Evolutionary conservation across 2,797 vertebrate genomes (phyloP).

Genomic region (Cryptoprocta ferox): DNA sequence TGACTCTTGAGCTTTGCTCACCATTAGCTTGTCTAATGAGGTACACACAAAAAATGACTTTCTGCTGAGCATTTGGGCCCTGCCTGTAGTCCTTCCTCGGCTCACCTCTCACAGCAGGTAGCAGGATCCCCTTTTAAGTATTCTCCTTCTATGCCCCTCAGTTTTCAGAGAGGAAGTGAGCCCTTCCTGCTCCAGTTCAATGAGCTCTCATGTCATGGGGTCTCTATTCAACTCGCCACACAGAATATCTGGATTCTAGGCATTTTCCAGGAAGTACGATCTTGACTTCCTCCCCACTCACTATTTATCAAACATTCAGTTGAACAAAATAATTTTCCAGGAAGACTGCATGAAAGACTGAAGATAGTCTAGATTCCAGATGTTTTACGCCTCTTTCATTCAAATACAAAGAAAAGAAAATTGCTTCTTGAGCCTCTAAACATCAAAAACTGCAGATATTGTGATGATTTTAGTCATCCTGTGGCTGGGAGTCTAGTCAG

Average conservation of each 20-base stretch:
- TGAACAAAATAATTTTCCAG: slow-evolving; percentile 17
- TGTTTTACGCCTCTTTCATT: not conserved
- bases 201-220: not conserved
- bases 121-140: not conserved
- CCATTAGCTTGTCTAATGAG: not conserved
- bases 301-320: slow-evolving; percentile 23
- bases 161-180: not conserved
- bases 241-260: not conserved
- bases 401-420: not conserved
- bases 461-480: not conserved
- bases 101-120: not conserved
- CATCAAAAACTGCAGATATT: not conserved
- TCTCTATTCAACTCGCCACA: not conserved
- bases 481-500: not conserved
- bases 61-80: not conserved
- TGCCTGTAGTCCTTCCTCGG: not conserved
- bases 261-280: slow-evolving; percentile 3
- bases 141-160: not conserved
- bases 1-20: not conserved
- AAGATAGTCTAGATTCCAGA: not conserved
- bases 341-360: not conserved
- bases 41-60: not conserved
- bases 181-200: not conserved
- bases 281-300: not conserved
- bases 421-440: not conserved